Conservation (phyloP, 2,797 vertebrate genomes). For the Tangara arthus region DNA sequence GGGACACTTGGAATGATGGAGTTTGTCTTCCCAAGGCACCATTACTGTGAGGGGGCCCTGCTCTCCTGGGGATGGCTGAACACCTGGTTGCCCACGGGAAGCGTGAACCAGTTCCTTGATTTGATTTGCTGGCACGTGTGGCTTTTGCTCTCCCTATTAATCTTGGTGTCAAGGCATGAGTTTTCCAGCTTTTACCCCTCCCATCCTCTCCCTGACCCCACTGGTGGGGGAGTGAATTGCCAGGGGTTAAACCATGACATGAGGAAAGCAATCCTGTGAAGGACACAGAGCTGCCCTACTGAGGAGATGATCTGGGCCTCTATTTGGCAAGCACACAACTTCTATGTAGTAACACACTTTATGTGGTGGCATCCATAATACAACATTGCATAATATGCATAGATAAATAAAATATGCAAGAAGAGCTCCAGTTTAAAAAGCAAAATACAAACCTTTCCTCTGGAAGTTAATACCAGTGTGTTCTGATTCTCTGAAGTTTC, state of each 20-base stretch:
- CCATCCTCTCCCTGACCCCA: background rate
- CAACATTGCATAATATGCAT: background rate
- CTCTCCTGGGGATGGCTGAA: background rate
- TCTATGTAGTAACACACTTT: background rate
- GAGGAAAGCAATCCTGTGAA: background rate
- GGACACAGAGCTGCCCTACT: background rate
- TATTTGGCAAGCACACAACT: background rate
- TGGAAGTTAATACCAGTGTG: background rate
- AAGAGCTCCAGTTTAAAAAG: background rate
- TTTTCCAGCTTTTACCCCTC: background rate
- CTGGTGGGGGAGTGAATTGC: background rate
- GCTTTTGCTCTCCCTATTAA: background rate
- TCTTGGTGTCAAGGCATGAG: background rate
- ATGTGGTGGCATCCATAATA: background rate
- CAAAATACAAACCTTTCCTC: background rate
- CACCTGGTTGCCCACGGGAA: background rate
- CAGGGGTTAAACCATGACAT: background rate
- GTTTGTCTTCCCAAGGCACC: background rate
- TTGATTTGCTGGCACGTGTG: accelerated
- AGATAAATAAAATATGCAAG: background rate
- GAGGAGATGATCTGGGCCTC: background rate
- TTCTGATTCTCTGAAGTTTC: background rate
- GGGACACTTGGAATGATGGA: background rate
- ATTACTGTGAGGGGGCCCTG: background rate
- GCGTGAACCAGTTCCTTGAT: background rate